Percentiles rank a stretch among this genome's conserved stretches.
These are phyloP conservation scores for Amitus sp. DNA, from an alignment of 2,888 invertebrate genomes.

Conservation along the genomic window DNA sequence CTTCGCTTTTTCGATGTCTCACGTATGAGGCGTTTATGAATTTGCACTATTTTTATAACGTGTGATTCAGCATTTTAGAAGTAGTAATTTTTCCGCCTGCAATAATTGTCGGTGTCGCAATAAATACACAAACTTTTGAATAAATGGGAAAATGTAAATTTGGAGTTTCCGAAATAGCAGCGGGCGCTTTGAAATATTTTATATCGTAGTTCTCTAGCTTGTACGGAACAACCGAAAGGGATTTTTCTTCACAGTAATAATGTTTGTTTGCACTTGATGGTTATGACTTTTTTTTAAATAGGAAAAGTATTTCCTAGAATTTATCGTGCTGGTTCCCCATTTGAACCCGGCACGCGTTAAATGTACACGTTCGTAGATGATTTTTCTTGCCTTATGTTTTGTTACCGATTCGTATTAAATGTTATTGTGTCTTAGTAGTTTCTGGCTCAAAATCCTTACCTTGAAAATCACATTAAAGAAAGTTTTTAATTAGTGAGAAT, in stretches of 20 bases:
- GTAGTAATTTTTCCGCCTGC: no score
- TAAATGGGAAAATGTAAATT: conserved; percentile 38
- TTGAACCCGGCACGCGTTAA: conserved; percentile 29
- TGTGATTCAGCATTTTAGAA: no score
- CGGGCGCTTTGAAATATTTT: conserved; percentile 40
- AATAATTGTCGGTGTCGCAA: conserved; percentile 1
- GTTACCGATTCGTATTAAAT: no score
- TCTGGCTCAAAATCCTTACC: no score
- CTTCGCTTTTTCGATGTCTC: conserved; percentile 38
- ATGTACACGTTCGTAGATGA: no score
- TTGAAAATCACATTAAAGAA: no score
- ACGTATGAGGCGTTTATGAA: no score
- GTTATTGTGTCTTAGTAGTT: no score
- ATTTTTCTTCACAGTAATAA: conserved; percentile 40
- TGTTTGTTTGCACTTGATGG: conserved; percentile 41
- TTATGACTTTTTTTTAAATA: conserved; percentile 13
- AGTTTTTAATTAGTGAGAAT: no score
- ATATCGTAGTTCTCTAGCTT: conserved; percentile 22
- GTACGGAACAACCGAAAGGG: conserved; percentile 22
- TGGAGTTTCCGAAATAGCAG: background rate
- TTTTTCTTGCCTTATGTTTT: no score
- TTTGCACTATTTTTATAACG: no score
- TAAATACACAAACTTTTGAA: conserved; percentile 15
- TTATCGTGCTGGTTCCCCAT: conserved; percentile 40
- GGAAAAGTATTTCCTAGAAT: conserved; percentile 11